Conservation (phyloP, 2,888 invertebrate species). For the Volucella inflata region DNA sequence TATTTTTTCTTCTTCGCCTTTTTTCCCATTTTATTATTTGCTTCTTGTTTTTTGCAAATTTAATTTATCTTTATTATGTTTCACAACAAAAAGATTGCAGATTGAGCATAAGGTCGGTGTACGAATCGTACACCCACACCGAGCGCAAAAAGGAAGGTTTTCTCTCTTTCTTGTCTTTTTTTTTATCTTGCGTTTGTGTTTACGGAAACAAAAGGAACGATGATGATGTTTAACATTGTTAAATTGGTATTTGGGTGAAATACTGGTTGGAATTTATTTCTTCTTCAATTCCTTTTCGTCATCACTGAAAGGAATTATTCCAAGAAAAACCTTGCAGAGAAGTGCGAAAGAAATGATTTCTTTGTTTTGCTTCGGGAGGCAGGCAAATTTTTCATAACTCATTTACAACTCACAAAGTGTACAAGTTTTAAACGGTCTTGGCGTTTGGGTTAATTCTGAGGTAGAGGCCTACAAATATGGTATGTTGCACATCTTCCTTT, state of each 20-base stretch:
- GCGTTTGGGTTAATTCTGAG: no score
- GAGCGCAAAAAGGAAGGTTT: neutral
- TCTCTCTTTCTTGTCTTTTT: slow-evolving; percentile 1
- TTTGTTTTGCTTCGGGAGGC: slow-evolving; percentile 13
- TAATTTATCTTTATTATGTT: slow-evolving; percentile 18
- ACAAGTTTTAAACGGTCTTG: no score
- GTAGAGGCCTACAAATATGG: no score
- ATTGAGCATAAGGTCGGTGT: slow-evolving; percentile 59
- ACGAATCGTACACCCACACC: slow-evolving; percentile 41
- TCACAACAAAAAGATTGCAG: slow-evolving; percentile 52
- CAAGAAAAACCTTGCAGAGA: slow-evolving; percentile 24
- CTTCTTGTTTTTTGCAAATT: neutral
- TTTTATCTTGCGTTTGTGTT: slow-evolving; percentile 36
- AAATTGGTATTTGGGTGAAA: slow-evolving; percentile 60
- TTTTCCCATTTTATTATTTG: neutral
- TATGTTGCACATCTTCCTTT: no score
- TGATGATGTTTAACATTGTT: slow-evolving; percentile 32
- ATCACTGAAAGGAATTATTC: slow-evolving; percentile 12
- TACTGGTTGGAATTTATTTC: slow-evolving; percentile 17
- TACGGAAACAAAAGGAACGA: slow-evolving; percentile 50
- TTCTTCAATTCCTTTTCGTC: no score
- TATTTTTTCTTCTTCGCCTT: slow-evolving; percentile 1
- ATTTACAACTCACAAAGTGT: no score
- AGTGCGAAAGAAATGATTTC: neutral
- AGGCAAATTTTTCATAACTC: slow-evolving; percentile 1